phyloP scores from a whole-genome alignment of 2,888 invertebrate genomes.

The Chromoteleia sp. region DNA sequence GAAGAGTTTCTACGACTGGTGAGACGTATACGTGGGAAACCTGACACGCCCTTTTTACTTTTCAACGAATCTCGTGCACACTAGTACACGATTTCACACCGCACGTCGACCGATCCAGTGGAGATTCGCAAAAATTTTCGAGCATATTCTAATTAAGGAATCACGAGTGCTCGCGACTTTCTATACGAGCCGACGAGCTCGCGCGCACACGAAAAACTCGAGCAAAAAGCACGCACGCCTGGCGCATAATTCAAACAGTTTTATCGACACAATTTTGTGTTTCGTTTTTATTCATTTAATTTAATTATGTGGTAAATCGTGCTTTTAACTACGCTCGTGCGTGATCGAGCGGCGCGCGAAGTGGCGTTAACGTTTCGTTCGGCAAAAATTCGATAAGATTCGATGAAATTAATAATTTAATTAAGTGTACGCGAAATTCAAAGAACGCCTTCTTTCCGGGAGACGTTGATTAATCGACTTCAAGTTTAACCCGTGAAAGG shows the following conservation, averaged over 20 bases:
- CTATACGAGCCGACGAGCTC: conserved; percentile 24
- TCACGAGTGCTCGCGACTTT: conserved; percentile 52
- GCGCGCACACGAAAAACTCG: conserved; percentile 22
- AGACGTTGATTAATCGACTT: background rate
- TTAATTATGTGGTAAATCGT: conserved; percentile 42
- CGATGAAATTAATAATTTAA: conserved; percentile 47
- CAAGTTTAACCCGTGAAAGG: background rate
- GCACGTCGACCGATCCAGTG: conserved; percentile 45
- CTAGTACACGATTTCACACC: conserved; percentile 49
- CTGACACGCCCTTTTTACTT: conserved; percentile 67
- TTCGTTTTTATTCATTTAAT: conserved; percentile 12
- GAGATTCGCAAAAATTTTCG: conserved; percentile 54
- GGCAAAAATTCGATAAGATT: conserved; percentile 34
- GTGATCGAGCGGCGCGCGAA: conserved; percentile 2
- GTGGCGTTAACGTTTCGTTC: conserved; percentile 36
- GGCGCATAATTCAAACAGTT: conserved; percentile 21
- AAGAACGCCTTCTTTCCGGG: background rate
- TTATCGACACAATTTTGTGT: conserved; percentile 11
- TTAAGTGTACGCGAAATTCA: conserved; percentile 9
- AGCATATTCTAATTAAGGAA: conserved; percentile 68
- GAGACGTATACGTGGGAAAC: conserved; percentile 68
- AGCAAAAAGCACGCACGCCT: conserved; percentile 27
- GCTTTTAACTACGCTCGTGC: conserved; percentile 19
- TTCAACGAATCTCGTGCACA: conserved; percentile 55
- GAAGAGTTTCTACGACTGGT: conserved; percentile 60